Evolutionary conservation across 2,113 vertebrate genomes (phyloP), one percentile per base, ranked within the genome.

Genomic region (Centropus bengalensis): DNA sequence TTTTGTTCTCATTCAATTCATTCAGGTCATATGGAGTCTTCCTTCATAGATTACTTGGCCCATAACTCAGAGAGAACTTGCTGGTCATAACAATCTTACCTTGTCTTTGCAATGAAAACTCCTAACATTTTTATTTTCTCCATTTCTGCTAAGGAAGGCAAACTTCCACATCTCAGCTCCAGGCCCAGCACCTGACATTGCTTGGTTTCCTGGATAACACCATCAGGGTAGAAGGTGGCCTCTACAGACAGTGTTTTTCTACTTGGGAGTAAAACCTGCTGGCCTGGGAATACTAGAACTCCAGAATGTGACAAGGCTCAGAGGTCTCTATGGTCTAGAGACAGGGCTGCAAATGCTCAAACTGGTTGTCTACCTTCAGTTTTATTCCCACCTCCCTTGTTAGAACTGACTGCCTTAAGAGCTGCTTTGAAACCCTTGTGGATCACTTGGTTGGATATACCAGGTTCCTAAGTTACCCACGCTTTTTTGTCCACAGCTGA

Each of bases 21-120:
- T 64, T 40, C n/a, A 64, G 17, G 32, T 23, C 14, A 27, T 14
- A 40, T 5, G 14, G 15, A 8, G 3, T 68, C 40, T 67, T 44
- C 69, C 58, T 28, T 17, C 23, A 9, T 19, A 23, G 8, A 44
- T 73, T 56, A 24, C 24, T 78, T 60, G 45, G 33, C 14, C 54
- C 59, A 45, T 22, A 66, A 10, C 22, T 68, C 23, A 45, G 24
- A 60, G 17, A 68, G 14, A 44, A 32, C 32, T 44, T 42, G 4
- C 17, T 44, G 59, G 5, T 67, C 0, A 0, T 62, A n/a, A 12
- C 3, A 81, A 23, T 26, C 45, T 19, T 44, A 19, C 32, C 15
- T 90, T 71, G 59, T 36, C 18, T 66, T 52, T 60, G 28, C 54
- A 86, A 44, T n/a, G 19, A 66, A 66, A 70, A n/a, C 23, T 24